Base-by-base conservation (phyloP, 2,888 invertebrate genomes). In the Hydroisotoma schaefferi region DNA sequence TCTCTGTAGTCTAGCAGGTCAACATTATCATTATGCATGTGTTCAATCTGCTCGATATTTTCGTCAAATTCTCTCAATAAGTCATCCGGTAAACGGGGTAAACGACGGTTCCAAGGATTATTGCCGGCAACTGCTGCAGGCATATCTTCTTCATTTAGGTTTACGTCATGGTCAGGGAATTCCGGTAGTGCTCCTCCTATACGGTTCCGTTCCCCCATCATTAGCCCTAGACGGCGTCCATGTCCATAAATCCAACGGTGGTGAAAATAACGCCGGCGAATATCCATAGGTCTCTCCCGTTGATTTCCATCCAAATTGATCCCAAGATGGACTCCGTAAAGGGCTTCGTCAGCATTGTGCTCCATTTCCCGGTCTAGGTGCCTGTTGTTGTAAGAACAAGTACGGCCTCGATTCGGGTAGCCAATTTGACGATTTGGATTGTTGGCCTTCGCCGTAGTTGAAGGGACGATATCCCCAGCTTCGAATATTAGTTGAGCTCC, bases 401-500 rank as follows among this genome's bases (percentile, higher is more conserved):
- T 33, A 18, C 49, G 27, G 4, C 27, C 49, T 18, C 29, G 20
- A 29, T 6, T 28, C 10, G 49, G 49, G 20, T n/a, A 49, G 12
- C 49, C 49, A 49, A 49, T 20, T 28, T 49, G 49, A 20, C 49
- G 49, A n/a, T 20, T 20, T 5, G 29, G 29, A 49, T 49, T 49
- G 5, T 49, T 18, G 23, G 29, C 12, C 20, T 49, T 18, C 15
- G 29, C 12, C 20, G 29, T n/a, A n/a, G 10, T 49, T 4, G 6
- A 25, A 8, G 8, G 15, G 18, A n/a, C n/a, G 15, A 26, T 5
- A 28, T 6, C 10, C 4, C 4, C 37, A 28, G 37, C 47, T 20
- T 63, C 62, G 20, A 63, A 52, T 0, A 63, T 37, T n/a, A 63
- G n/a, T 22, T 54, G 51, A 0, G 59, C 64, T 1, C 48, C 46